These are phyloP conservation scores for Ladona fulva DNA, from an alignment of 1,140 invertebrate species.

Conservation along the genomic window DNA sequence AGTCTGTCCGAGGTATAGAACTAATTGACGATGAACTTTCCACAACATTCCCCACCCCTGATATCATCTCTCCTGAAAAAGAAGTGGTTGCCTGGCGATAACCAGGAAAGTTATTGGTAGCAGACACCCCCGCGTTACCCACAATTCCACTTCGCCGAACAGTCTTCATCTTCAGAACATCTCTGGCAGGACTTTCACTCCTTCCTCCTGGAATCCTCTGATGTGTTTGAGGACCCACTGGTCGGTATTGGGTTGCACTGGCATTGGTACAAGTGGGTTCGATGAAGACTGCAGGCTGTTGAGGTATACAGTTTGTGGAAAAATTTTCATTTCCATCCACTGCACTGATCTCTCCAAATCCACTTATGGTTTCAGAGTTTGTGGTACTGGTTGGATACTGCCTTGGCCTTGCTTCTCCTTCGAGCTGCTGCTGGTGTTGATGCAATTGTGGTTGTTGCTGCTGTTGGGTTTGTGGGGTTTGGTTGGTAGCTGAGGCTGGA, in stretches of 20 bases:
- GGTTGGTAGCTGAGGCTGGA: conserved; percentile 7
- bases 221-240: not conserved
- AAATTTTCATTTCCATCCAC: conserved; percentile 22
- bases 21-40: no score
- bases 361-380: not conserved
- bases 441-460: not conserved
- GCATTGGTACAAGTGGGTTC: conserved; percentile 16
- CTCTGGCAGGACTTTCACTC: not conserved
- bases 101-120: not conserved
- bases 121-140: not conserved
- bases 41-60: not conserved
- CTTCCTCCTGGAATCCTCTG: not conserved
- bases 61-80: not conserved
- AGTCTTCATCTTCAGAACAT: not conserved
- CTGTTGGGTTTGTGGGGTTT: not conserved
- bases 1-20: not conserved
- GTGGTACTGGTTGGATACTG: not conserved
- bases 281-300: conserved; percentile 16
- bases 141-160: not conserved
- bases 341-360: conserved; percentile 13
- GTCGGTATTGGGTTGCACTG: not conserved
- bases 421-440: conserved; percentile 16
- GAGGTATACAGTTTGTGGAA: not conserved
- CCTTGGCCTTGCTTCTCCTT: not conserved
- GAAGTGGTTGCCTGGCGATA: not conserved